These are phyloP conservation scores for Andricus curvator DNA, from an alignment of 2,888 invertebrate genomes.

Conservation along the genomic window DNA sequence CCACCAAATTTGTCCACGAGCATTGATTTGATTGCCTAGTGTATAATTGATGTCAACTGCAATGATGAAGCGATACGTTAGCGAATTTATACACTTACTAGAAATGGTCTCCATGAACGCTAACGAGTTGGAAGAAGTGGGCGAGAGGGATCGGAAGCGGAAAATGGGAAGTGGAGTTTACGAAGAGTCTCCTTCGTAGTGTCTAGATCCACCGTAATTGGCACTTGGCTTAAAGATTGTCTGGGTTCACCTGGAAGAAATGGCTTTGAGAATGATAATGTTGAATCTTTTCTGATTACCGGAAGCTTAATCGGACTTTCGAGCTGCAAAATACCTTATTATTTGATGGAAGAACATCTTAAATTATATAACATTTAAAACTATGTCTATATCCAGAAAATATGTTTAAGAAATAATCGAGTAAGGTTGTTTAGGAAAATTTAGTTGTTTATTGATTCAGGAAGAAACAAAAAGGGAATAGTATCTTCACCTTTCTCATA, in stretches of 20 bases:
- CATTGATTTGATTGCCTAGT: no score
- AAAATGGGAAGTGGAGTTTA: not conserved
- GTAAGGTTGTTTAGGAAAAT: no score
- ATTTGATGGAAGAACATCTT: no score
- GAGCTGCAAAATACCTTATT: not conserved
- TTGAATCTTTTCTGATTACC: not conserved
- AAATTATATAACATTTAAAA: no score
- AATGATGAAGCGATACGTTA: no score
- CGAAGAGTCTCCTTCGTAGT: not conserved
- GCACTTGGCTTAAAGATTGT: constrained; percentile 1
- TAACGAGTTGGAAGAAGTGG: constrained; percentile 3
- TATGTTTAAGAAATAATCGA: no score
- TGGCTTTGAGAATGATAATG: not conserved
- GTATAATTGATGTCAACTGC: no score
- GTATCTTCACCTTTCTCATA: not conserved
- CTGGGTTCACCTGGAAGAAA: not conserved
- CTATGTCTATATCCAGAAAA: no score
- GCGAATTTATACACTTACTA: not conserved
- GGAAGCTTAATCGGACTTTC: not conserved
- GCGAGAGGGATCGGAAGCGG: not conserved
- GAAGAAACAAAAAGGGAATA: not conserved
- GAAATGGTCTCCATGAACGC: not conserved
- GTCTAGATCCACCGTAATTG: constrained; percentile 1
- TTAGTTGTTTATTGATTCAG: no score
- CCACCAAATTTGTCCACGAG: no score